Percentiles rank a stretch among this genome's conserved stretches.
These are phyloP conservation scores for Cordylochernes scorpioides DNA, from an alignment of 2,888 invertebrate species.

Conservation along the genomic window DNA sequence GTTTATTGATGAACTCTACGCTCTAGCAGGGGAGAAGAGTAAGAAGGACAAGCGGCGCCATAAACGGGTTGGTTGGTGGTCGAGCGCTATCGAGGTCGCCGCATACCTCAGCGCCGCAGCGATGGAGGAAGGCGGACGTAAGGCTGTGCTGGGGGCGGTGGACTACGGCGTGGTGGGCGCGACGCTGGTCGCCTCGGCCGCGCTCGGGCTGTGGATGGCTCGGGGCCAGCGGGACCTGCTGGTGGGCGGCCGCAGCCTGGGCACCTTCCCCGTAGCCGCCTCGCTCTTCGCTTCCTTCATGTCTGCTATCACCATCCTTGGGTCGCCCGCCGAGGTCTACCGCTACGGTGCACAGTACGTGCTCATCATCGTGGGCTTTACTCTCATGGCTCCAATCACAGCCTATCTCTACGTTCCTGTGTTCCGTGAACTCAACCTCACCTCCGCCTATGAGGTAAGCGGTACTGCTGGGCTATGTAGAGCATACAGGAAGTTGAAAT, in stretches of 20 bases:
- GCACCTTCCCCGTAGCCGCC: slow-evolving; percentile 60
- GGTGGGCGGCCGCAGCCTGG: slow-evolving; percentile 51
- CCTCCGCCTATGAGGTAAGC: slow-evolving; percentile 59
- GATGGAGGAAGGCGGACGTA: too few relatives aligned
- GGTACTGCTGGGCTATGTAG: too few relatives aligned
- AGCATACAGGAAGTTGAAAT: too few relatives aligned
- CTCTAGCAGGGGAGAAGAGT: too few relatives aligned
- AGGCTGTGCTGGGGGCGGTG: slow-evolving; percentile 9
- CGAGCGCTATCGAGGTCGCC: too few relatives aligned
- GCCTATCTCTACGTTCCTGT: slow-evolving; percentile 55
- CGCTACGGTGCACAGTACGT: slow-evolving; percentile 60
- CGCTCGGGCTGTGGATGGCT: slow-evolving; percentile 59
- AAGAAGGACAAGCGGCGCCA: too few relatives aligned
- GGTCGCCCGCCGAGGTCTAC: slow-evolving; percentile 77
- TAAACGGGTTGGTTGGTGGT: too few relatives aligned
- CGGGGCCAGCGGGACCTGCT: slow-evolving; percentile 40
- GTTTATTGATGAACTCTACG: too few relatives aligned
- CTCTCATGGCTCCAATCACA: slow-evolving; percentile 30
- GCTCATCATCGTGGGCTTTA: slow-evolving; percentile 49
- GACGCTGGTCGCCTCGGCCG: slow-evolving; percentile 49
- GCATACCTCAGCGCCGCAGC: too few relatives aligned
- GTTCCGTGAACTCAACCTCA: slow-evolving; percentile 50
- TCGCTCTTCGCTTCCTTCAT: slow-evolving; percentile 71
- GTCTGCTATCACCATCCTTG: slow-evolving; percentile 64
- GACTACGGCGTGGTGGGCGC: slow-evolving; percentile 47